A percentile compares a stretch with the other conserved stretches of the same genome.
phyloP scores from a whole-genome alignment of 2,797 vertebrate genomes.

The Apodemus agrarius region DNA sequence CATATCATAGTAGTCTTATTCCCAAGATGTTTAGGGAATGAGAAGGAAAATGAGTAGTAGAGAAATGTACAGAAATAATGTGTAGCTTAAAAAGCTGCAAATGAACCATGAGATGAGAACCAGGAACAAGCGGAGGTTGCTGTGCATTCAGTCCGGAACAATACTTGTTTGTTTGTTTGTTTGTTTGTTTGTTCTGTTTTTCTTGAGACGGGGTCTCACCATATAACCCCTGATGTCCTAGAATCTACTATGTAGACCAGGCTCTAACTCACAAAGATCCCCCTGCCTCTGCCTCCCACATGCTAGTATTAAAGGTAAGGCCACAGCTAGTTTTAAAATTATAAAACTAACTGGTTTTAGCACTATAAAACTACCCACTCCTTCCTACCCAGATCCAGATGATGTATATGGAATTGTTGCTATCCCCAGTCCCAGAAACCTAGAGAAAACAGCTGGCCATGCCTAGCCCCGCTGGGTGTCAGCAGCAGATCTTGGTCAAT shows the following conservation, averaged over 20 bases:
- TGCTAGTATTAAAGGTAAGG: not conserved
- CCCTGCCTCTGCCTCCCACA: not conserved
- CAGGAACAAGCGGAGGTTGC: not conserved
- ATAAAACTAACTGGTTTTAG: not conserved
- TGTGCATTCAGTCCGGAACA: not conserved
- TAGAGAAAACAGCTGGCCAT: not conserved
- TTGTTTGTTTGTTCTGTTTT: not conserved
- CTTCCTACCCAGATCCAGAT: not conserved
- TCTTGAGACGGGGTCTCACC: not conserved
- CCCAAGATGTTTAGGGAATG: not conserved
- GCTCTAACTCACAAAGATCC: not conserved
- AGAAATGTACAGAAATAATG: not conserved
- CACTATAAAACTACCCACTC: not conserved
- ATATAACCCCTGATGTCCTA: not conserved
- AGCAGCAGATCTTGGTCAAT: not conserved
- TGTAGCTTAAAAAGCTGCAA: not conserved
- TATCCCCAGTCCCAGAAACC: not conserved
- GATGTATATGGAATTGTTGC: not conserved
- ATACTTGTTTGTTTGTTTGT: not conserved
- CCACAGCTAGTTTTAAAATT: not conserved
- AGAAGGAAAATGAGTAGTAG: not conserved
- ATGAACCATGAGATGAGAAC: not conserved
- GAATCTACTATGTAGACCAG: not conserved
- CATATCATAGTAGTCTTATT: not conserved
- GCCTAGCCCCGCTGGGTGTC: not conserved